phyloP scores from a whole-genome alignment of 2,797 vertebrate species.

The Intellagama lesueurii region DNA sequence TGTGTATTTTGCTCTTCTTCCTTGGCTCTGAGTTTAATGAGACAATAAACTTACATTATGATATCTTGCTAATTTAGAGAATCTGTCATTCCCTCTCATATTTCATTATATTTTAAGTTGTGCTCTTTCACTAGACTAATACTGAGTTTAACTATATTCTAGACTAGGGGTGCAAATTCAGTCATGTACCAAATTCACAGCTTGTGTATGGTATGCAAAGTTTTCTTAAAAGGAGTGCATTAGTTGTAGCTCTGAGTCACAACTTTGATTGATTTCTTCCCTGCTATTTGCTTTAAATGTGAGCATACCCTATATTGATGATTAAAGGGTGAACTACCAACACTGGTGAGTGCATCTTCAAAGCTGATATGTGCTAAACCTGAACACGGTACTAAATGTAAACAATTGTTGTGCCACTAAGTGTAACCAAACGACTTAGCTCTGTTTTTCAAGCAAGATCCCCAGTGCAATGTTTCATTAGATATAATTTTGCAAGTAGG shows the following conservation, averaged over 20 bases:
- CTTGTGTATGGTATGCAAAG: background rate
- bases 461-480: background rate
- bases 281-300: too few species aligned
- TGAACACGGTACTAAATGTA: background rate
- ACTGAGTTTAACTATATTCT: background rate
- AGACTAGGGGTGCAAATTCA: background rate
- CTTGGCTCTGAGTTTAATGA: slow-evolving; percentile 60
- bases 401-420: background rate
- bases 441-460: background rate
- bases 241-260: background rate
- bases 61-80: slow-evolving; percentile 65
- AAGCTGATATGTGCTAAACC: too few species aligned
- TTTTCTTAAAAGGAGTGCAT: background rate
- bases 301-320: too few species aligned
- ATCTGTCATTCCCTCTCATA: slow-evolving; percentile 64
- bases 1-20: slow-evolving; percentile 39
- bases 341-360: background rate
- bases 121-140: slow-evolving; percentile 71
- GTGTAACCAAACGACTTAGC: background rate
- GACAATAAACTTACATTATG: slow-evolving; percentile 56
- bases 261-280: too few species aligned
- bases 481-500: background rate
- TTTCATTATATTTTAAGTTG: slow-evolving; percentile 75
- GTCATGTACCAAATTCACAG: background rate
- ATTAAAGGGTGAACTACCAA: too few species aligned